These are phyloP conservation scores for Gryon sp. DNA, from an alignment of 1,140 invertebrate species.

Conservation along the genomic window DNA sequence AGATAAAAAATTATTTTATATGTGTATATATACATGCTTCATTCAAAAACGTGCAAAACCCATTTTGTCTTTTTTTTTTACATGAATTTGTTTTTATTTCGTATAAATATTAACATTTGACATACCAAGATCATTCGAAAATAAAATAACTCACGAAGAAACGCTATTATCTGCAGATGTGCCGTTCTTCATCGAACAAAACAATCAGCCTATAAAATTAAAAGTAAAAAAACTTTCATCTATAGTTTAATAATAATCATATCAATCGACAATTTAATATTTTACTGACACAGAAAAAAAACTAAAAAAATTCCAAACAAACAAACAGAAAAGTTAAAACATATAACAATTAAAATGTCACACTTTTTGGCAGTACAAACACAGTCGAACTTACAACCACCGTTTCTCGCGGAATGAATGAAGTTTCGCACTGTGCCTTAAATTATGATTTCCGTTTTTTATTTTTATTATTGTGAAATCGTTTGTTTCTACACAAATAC, in stretches of 20 bases:
- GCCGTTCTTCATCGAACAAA: not conserved
- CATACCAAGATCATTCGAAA: conserved; percentile 30
- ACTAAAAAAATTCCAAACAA: too few relatives aligned
- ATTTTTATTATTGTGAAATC: conserved; percentile 16
- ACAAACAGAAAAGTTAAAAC: not conserved
- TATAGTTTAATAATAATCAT: not conserved
- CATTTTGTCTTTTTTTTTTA: too few relatives aligned
- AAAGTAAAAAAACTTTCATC: conserved; percentile 8
- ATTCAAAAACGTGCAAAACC: conserved; percentile 37
- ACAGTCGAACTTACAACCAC: conserved; percentile 18
- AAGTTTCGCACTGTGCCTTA: conserved; percentile 19
- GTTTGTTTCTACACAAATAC: not conserved
- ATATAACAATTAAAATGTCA: conserved; percentile 15
- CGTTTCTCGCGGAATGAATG: conserved; percentile 17
- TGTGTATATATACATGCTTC: conserved; percentile 11
- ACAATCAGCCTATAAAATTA: conserved; percentile 3
- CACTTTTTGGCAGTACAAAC: conserved; percentile 32
- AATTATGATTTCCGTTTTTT: not conserved
- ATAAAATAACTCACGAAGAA: conserved; percentile 23
- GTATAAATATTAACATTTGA: conserved; percentile 50
- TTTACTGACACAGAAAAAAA: too few relatives aligned
- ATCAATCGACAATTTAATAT: conserved; percentile 4
- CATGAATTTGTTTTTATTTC: conserved; percentile 26
- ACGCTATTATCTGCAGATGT: conserved; percentile 11
- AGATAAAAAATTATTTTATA: not conserved